These are phyloP conservation scores for Oreonectes daqikongensis DNA, from an alignment of 2,797 vertebrate genomes.

Conservation along the genomic window DNA sequence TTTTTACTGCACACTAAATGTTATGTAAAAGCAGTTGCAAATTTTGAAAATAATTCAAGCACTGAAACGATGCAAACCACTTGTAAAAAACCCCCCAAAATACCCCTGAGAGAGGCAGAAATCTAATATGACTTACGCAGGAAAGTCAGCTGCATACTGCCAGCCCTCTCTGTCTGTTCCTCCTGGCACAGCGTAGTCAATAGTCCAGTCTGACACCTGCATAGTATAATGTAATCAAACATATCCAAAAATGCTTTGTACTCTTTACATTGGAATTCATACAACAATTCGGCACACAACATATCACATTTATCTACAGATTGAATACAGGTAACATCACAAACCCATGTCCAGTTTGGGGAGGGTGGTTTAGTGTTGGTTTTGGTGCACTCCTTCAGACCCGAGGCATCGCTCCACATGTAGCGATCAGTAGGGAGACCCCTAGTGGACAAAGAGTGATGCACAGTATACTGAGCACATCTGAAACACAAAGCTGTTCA, in stretches of 20 bases:
- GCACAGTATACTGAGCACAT: not conserved
- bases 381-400: conserved; percentile 93
- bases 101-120: no score
- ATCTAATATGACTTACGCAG: conserved; percentile 89
- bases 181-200: conserved; percentile 85
- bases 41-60: no score
- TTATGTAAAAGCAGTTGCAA: no score
- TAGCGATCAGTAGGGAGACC: conserved; percentile 94
- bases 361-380: conserved; percentile 88
- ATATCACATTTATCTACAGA: not conserved
- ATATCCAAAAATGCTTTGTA: not conserved
- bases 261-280: not conserved
- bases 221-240: conserved; percentile 21
- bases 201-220: conserved; percentile 91
- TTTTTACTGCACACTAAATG: no score
- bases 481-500: not conserved
- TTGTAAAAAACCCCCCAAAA: no score
- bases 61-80: no score
- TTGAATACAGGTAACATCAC: conserved; percentile 38
- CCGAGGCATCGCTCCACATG: conserved; percentile 97
- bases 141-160: conserved; percentile 97
- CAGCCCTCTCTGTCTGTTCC: conserved; percentile 94
- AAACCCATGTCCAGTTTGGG: conserved; percentile 95
- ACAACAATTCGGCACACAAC: not conserved
- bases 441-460: conserved; percentile 70